Evolutionary conservation across 2,797 vertebrate genomes (phyloP).

Genomic region (Tenualosa ilisha): DNA sequence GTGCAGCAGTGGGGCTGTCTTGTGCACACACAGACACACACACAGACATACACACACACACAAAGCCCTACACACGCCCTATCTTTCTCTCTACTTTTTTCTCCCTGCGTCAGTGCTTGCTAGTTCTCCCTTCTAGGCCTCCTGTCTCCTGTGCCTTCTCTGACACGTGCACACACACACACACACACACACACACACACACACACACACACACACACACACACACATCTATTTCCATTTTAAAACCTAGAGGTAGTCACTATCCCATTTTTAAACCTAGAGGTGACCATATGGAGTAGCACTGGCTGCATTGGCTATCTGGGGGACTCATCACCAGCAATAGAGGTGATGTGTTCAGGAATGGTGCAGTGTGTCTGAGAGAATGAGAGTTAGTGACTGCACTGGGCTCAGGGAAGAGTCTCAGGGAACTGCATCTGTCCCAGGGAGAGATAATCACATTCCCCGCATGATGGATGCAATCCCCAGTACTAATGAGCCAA

Average conservation of each 20-base stretch:
- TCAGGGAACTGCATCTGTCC: background rate
- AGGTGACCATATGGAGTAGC: slow-evolving; percentile 33
- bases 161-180: background rate
- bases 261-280: background rate
- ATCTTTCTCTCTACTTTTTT: too few relatives aligned
- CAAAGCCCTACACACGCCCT: background rate
- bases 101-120: background rate
- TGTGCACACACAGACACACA: background rate
- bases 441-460: background rate
- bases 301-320: slow-evolving; percentile 37
- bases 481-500: slow-evolving; percentile 8
- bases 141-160: background rate
- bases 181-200: background rate
- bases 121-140: background rate
- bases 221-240: background rate
- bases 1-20: slow-evolving; percentile 40
- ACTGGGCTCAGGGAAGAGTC: background rate
- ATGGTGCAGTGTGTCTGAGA: background rate
- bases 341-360: slow-evolving; percentile 14
- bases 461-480: slow-evolving; percentile 14
- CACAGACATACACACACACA: background rate
- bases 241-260: slow-evolving; percentile 19
- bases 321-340: slow-evolving; percentile 33
- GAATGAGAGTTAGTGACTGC: background rate
- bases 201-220: slow-evolving; percentile 31